phyloP scores from a whole-genome alignment of 2,113 vertebrate species.

The Bubo blakistoni region DNA sequence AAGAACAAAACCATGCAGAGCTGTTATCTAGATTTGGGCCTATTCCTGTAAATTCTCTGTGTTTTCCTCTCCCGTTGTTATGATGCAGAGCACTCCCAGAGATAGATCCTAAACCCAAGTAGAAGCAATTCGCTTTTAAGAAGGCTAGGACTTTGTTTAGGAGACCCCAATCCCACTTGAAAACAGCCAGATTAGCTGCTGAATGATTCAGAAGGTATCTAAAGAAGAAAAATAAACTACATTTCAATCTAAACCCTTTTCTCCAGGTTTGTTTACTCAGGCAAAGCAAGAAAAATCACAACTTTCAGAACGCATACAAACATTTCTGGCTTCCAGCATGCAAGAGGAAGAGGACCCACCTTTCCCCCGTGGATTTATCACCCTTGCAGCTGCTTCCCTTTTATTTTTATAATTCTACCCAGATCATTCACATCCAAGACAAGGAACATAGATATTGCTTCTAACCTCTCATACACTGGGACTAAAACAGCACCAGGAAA shows the following conservation, averaged over 20 bases:
- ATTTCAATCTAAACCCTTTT: neutral
- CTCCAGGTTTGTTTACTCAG: neutral
- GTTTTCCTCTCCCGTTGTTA: neutral
- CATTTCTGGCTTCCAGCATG: neutral
- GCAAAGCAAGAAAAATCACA: neutral
- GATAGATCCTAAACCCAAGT: neutral
- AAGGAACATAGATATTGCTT: neutral
- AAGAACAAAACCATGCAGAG: neutral
- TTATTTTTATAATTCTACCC: neutral
- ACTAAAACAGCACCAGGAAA: neutral
- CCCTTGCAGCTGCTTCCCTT: constrained; percentile 49
- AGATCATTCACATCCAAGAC: neutral
- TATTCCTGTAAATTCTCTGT: neutral
- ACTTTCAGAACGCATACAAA: neutral
- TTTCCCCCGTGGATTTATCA: neutral
- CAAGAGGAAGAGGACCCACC: neutral
- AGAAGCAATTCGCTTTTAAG: neutral
- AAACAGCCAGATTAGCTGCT: neutral
- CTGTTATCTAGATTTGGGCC: neutral
- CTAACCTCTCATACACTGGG: neutral
- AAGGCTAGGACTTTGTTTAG: neutral
- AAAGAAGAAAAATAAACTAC: neutral
- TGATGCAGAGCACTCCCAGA: neutral
- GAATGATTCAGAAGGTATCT: neutral
- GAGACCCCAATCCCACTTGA: neutral